A percentile compares a stretch with the other conserved stretches of the same genome.
phyloP scores from a whole-genome alignment of 2,888 invertebrate genomes.

The Noctua pronuba region DNA sequence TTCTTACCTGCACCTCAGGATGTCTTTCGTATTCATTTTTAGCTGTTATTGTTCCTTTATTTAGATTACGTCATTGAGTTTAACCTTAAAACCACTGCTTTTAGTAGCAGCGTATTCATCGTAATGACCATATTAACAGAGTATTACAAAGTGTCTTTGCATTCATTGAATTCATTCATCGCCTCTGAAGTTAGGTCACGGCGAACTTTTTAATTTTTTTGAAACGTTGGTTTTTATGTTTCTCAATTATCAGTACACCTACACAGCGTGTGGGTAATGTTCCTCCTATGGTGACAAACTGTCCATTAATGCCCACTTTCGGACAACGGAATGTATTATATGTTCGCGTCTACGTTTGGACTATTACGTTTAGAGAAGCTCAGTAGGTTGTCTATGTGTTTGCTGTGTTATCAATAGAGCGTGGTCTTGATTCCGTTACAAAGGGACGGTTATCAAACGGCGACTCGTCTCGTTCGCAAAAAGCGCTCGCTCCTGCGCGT shows the following conservation, averaged over 20 bases:
- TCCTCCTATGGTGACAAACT: constrained; percentile 52
- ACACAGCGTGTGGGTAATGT: constrained; percentile 42
- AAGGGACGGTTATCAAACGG: constrained; percentile 70
- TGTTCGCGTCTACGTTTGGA: constrained; percentile 10
- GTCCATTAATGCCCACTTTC: constrained; percentile 50
- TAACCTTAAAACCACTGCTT: constrained; percentile 53
- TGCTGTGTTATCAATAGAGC: constrained; percentile 16
- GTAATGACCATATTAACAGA: constrained; percentile 46
- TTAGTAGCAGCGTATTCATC: constrained; percentile 43
- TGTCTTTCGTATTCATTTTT: constrained; percentile 74
- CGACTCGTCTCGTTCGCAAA: constrained; percentile 71
- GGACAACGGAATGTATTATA: constrained; percentile 25
- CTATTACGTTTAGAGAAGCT: constrained; percentile 10
- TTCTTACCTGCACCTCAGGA: constrained; percentile 83
- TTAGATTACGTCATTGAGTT: constrained; percentile 71
- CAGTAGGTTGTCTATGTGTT: constrained; percentile 12
- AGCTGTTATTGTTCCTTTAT: constrained; percentile 69
- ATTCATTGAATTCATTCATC: constrained; percentile 38
- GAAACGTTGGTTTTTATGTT: constrained; percentile 38
- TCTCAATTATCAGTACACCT: constrained; percentile 57
- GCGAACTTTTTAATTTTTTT: constrained; percentile 35
- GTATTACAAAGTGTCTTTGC: constrained; percentile 30
- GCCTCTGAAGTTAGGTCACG: constrained; percentile 10
- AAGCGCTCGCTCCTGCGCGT: constrained; percentile 77
- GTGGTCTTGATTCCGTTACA: constrained; percentile 67